Percentiles rank a stretch among this genome's conserved stretches.
Conservation (phyloP, 2,113 vertebrate species). For the Hyla sarda region DNA sequence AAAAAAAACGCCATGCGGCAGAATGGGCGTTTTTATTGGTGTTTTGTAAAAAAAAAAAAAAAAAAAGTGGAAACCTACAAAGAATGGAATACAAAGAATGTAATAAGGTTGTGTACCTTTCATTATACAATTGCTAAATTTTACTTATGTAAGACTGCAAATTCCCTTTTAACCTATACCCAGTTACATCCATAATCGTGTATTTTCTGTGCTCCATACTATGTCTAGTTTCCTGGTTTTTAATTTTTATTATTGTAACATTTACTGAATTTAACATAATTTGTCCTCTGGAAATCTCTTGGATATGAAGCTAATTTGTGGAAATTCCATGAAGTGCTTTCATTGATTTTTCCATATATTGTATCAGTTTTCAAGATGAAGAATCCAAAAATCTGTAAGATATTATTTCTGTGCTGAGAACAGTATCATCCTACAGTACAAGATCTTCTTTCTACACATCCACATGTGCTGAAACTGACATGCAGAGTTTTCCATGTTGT, state of each 20-base stretch:
- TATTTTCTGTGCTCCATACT: background rate
- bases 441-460: conserved; percentile 1
- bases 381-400: conserved; percentile 47
- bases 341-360: conserved; percentile 52
- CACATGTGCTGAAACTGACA: background rate
- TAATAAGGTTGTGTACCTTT: too few relatives aligned
- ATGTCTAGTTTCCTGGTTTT: background rate
- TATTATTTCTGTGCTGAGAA: conserved; percentile 28
- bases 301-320: conserved; percentile 36
- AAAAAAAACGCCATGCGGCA: too few relatives aligned
- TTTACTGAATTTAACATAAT: conserved; percentile 19
- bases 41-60: too few relatives aligned
- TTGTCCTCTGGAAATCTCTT: conserved; percentile 32
- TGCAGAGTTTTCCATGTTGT: conserved; percentile 17
- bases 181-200: background rate
- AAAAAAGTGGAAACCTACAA: too few relatives aligned
- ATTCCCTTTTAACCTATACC: too few relatives aligned
- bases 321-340: conserved; percentile 46
- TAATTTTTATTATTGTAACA: background rate
- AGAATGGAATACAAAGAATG: too few relatives aligned
- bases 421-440: conserved; percentile 9
- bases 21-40: too few relatives aligned
- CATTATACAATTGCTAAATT: too few relatives aligned
- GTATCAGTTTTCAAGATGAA: conserved; percentile 48
- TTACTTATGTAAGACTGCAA: too few relatives aligned